Evolutionary conservation across 2,888 invertebrate species (phyloP), one percentile per base, ranked within the genome.

Genomic region (Philaethria dido): DNA sequence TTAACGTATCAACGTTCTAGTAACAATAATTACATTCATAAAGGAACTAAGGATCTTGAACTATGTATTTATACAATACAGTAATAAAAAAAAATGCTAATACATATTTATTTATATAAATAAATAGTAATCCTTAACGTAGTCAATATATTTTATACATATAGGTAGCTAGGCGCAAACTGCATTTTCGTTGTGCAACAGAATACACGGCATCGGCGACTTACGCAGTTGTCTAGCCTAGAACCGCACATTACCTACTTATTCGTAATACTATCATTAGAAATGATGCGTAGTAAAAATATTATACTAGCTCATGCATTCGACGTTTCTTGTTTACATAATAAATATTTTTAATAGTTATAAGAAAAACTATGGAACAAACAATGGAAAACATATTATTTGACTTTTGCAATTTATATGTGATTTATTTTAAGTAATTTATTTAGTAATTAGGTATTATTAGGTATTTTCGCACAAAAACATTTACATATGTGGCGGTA

Each of bases 171-270:
- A 63, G 64, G 61, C 70, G 66, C 68, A 71, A 71, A 63, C 63
- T 70, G 71, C 74, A 75, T 69, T 70, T 70, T 66, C 71, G 72
- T 87, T 86, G 83, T 83, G 85, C 84, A 86, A 85, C 71, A 68
- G 73, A 81, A 80, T 78, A 73, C 72, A 75, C 80, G 79, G 80
- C 82, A 80, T 81, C 70, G 72, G 77, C 76, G 77, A 72, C 80
- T 80, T 80, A 76, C 78, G 75, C 78, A 79, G 80, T 76, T 75
- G 77, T 77, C 77, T 77, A 76, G 78, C 75, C 69, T 71, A 64
- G 69, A 69, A 72, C 70, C 64, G 61, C 69, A 70, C 66, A 69
- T 70, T 70, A 69, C 72, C 69, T 64, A 70, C 70, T 69, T 65
- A 64, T 54, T 60, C 66, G 64, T 70, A 70, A 69, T 64, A 66